phyloP scores from a whole-genome alignment of 37 sponge, comb jelly and placozoan species.

The Eunapius fragilis region DNA sequence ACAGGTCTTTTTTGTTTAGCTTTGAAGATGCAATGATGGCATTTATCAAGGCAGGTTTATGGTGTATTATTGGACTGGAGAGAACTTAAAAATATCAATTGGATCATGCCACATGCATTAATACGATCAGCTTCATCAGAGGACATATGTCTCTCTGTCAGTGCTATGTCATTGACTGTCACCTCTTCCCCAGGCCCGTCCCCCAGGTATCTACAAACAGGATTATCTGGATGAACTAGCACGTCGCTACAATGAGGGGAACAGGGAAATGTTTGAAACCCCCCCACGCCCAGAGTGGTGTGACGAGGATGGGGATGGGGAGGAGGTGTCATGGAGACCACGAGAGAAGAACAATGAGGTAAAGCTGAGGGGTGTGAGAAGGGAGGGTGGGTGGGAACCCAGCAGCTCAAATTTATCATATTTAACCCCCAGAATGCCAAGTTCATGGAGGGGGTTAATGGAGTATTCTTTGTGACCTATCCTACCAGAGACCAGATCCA shows the following conservation, averaged over 20 bases:
- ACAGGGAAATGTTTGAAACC: background rate
- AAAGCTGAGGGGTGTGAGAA: background rate
- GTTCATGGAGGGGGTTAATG: slow-evolving; percentile 51
- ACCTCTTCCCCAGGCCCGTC: slow-evolving; percentile 51
- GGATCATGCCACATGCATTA: too few species aligned
- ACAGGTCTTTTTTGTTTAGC: slow-evolving; percentile 11
- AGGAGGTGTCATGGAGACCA: slow-evolving; percentile 14
- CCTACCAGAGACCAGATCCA: slow-evolving; percentile 69
- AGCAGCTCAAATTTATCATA: too few species aligned
- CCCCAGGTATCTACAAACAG: slow-evolving; percentile 87
- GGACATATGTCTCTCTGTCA: too few species aligned
- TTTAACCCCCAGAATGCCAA: slow-evolving; percentile 37
- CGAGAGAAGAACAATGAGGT: slow-evolving; percentile 49
- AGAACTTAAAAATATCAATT: too few species aligned
- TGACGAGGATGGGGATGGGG: slow-evolving; percentile 39
- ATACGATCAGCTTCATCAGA: too few species aligned
- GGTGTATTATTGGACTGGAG: background rate
- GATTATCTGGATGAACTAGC: slow-evolving; percentile 77
- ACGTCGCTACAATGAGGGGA: slow-evolving; percentile 57
- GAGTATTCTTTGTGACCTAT: slow-evolving; percentile 31
- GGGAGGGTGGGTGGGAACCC: too few species aligned
- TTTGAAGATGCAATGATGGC: slow-evolving; percentile 69
- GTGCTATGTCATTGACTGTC: too few species aligned
- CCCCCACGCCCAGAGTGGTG: background rate
- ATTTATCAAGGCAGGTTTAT: slow-evolving; percentile 42